phyloP scores from a whole-genome alignment of 2,113 vertebrate genomes.

The Scytalopus superciliaris region DNA sequence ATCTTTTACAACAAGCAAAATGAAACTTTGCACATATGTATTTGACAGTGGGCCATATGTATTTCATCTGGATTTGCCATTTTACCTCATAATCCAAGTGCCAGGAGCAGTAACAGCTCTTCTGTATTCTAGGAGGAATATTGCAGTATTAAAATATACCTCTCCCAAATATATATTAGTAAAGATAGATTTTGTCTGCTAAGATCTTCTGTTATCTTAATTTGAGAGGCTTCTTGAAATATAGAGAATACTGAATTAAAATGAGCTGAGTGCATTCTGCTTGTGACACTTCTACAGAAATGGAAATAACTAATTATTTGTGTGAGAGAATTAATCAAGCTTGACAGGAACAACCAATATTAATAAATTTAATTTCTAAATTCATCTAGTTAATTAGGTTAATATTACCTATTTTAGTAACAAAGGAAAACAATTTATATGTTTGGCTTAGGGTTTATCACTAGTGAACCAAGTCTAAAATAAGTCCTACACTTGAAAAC shows the following conservation, averaged over 20 bases:
- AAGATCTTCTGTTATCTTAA: not conserved
- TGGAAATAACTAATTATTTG: conserved; percentile 9
- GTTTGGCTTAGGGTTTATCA: not conserved
- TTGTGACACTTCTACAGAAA: not conserved
- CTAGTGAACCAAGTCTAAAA: not conserved
- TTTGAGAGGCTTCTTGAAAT: conserved; percentile 3
- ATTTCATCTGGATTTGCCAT: not conserved
- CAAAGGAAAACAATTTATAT: not conserved
- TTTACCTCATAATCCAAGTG: not conserved
- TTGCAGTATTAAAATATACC: not conserved
- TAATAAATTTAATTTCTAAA: not conserved
- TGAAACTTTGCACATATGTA: not conserved
- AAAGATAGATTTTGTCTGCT: not conserved
- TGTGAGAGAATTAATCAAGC: not conserved
- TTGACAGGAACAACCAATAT: not conserved
- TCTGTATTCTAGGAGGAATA: not conserved
- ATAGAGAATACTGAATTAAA: not conserved
- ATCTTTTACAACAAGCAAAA: not conserved
- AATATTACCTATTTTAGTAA: not conserved
- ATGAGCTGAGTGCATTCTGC: not conserved
- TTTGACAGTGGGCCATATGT: not conserved
- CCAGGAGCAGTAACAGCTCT: not conserved
- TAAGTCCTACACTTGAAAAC: not conserved
- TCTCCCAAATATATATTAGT: not conserved
- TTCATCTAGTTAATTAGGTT: not conserved